Conservation (phyloP, 2,797 vertebrate genomes). For the Sebastiscus tertius region DNA sequence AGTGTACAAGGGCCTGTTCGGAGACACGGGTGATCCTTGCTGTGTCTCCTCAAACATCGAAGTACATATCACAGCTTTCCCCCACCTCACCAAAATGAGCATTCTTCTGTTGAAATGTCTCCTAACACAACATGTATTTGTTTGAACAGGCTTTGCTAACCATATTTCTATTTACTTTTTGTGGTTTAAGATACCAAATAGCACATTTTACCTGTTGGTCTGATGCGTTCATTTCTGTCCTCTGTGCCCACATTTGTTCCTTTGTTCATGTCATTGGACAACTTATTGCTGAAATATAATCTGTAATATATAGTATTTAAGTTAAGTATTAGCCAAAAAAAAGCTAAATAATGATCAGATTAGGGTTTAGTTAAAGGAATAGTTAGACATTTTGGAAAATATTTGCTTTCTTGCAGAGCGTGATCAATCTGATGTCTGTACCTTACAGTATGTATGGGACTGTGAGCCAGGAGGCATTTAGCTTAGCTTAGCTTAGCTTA, state of each 20-base stretch:
- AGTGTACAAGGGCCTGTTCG: background rate
- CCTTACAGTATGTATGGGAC: too few species aligned
- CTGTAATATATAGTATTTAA: background rate
- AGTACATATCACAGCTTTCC: too few species aligned
- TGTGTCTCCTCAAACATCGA: too few species aligned
- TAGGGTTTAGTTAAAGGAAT: background rate
- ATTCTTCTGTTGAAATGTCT: background rate
- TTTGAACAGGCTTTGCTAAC: background rate
- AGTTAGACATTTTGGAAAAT: background rate
- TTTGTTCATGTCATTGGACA: too few species aligned
- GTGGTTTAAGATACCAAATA: background rate
- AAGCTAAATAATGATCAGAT: too few species aligned
- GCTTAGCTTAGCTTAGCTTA: too few species aligned
- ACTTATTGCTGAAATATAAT: background rate
- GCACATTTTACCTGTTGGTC: background rate
- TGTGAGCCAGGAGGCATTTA: background rate
- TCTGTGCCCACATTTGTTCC: background rate
- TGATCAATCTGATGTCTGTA: background rate
- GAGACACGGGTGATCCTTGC: background rate
- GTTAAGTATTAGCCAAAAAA: background rate
- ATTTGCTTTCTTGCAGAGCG: background rate
- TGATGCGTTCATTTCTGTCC: background rate
- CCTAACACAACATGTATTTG: background rate
- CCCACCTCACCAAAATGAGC: background rate
- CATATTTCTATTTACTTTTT: background rate